These are phyloP conservation scores for Pelosia muscerda DNA, from an alignment of 2,888 invertebrate species.

Conservation along the genomic window DNA sequence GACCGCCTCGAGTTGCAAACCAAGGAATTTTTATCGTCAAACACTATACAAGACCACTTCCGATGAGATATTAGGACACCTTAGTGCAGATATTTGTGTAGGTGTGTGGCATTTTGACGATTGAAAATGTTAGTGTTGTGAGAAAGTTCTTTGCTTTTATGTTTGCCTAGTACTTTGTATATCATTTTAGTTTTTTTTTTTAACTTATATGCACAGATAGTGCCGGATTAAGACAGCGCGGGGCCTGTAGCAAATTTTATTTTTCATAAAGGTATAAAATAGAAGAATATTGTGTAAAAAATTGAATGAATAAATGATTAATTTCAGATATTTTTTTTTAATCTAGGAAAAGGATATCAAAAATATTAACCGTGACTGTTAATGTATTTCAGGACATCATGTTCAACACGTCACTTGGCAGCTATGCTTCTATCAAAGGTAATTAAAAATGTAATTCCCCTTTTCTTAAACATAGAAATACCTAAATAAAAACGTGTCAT, in stretches of 20 bases:
- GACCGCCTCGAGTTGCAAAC: conserved; percentile 58
- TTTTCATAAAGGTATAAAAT: no score
- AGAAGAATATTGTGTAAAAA: no score
- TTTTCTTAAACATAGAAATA: conserved; percentile 5
- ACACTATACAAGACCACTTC: conserved; percentile 46
- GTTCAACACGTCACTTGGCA: background rate
- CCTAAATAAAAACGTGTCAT: no score
- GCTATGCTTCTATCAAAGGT: background rate
- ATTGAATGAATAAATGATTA: no score
- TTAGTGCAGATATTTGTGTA: conserved; percentile 38
- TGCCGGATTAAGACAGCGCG: no score
- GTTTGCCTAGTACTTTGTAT: conserved; percentile 32
- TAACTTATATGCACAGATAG: no score
- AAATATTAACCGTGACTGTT: background rate
- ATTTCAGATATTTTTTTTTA: no score
- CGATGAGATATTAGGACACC: conserved; percentile 48
- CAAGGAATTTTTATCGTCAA: conserved; percentile 65
- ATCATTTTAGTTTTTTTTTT: no score
- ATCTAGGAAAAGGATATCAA: background rate
- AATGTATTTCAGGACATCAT: conserved; percentile 30
- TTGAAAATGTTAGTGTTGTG: background rate
- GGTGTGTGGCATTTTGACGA: conserved; percentile 25
- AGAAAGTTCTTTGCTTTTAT: conserved; percentile 19
- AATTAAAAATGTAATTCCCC: conserved; percentile 29
- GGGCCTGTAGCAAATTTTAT: no score